phyloP scores from a whole-genome alignment of 2,113 vertebrate genomes.

The Megaceryle maxima region DNA sequence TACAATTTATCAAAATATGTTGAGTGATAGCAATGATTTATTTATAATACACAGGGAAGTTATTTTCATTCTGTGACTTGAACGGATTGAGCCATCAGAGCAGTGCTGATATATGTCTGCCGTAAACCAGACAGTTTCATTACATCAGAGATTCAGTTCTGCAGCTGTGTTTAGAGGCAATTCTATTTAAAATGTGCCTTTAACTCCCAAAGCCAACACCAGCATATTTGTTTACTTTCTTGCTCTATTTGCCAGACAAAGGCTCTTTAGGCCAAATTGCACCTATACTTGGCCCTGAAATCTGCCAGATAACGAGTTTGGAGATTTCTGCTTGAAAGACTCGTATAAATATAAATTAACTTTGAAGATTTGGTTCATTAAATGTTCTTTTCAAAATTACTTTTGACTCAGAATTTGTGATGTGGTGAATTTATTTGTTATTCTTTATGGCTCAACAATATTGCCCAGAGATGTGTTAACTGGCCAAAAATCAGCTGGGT shows the following conservation, averaged over 20 bases:
- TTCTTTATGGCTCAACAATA: background rate
- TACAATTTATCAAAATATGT: constrained; percentile 11
- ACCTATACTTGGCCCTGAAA: background rate
- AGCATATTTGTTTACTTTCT: constrained; percentile 43
- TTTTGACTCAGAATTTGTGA: background rate
- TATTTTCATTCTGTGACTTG: constrained; percentile 55
- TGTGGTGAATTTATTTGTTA: background rate
- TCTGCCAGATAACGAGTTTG: background rate
- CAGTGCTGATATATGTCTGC: constrained; percentile 38
- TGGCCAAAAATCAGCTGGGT: background rate
- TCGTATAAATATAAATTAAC: background rate
- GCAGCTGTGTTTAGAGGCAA: constrained; percentile 62
- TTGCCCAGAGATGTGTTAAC: background rate
- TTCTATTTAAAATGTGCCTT: constrained; percentile 37
- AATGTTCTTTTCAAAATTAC: background rate
- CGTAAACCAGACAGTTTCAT: constrained; percentile 64
- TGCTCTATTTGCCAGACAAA: background rate
- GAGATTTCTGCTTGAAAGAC: background rate
- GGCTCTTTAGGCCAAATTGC: background rate
- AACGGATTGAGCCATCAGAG: constrained; percentile 43
- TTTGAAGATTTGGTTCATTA: background rate
- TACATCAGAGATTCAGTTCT: constrained; percentile 41
- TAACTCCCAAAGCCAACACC: constrained; percentile 37
- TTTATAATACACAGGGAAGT: constrained; percentile 45
- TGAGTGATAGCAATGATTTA: constrained; percentile 39